phyloP scores from a whole-genome alignment of 2,888 invertebrate genomes.

The Parnassius apollo region DNA sequence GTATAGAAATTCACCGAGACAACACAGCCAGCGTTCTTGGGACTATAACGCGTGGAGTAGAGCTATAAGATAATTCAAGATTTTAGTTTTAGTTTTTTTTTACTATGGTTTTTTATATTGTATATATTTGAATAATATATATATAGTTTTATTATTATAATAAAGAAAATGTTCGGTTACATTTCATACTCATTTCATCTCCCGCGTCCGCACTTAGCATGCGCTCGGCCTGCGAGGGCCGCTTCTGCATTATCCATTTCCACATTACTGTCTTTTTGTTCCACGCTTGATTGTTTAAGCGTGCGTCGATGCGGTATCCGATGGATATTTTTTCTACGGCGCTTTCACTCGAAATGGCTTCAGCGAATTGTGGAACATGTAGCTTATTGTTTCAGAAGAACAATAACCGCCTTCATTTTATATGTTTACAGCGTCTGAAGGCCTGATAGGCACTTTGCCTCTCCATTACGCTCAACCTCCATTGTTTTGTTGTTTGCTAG shows the following conservation, averaged over 20 bases:
- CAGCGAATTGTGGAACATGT: conserved; percentile 79
- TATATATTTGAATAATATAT: too few species aligned
- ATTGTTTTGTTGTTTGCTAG: conserved; percentile 49
- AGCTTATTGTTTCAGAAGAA: conserved; percentile 77
- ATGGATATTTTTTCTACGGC: conserved; percentile 69
- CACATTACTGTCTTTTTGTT: conserved; percentile 79
- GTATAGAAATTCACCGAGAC: too few species aligned
- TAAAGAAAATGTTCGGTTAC: too few species aligned
- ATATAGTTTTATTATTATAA: too few species aligned
- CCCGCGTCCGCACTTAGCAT: conserved; percentile 35
- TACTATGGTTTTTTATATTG: too few species aligned
- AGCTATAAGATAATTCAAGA: too few species aligned
- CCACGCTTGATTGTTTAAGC: conserved; percentile 78
- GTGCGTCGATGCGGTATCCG: conserved; percentile 78
- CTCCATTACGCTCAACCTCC: conserved; percentile 60
- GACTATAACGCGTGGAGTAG: too few species aligned
- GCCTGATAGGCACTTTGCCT: conserved; percentile 70
- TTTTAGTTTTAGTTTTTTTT: too few species aligned
- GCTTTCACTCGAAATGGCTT: conserved; percentile 75
- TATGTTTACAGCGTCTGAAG: conserved; percentile 76
- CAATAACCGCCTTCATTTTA: conserved; percentile 77
- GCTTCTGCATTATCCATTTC: conserved; percentile 74
- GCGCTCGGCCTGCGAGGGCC: conserved; percentile 38
- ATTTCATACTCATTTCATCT: neutral
- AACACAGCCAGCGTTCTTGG: too few species aligned